These are phyloP conservation scores for Pseudoatta argentina DNA, from an alignment of 1,140 invertebrate genomes.

Conservation along the genomic window DNA sequence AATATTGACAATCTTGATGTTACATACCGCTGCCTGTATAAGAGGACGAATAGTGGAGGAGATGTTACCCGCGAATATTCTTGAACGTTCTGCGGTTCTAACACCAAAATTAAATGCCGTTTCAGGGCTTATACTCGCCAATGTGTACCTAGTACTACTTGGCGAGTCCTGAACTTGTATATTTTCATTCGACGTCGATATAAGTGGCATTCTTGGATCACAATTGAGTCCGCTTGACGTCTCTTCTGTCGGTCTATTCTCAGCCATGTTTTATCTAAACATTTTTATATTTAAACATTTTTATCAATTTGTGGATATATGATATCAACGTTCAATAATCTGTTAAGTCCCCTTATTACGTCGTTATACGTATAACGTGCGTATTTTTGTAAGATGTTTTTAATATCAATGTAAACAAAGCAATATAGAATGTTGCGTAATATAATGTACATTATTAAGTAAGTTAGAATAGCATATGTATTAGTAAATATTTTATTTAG, in stretches of 20 bases:
- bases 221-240: neutral
- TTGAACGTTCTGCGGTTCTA: slow-evolving; percentile 83
- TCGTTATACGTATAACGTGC: neutral
- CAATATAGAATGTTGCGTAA: slow-evolving; percentile 4
- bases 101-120: slow-evolving; percentile 79
- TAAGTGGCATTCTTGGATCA: slow-evolving; percentile 4
- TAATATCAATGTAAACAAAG: neutral
- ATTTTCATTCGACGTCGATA: slow-evolving; percentile 15
- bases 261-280: slow-evolving; percentile 50
- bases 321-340: neutral
- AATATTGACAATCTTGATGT: neutral
- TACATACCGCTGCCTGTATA: slow-evolving; percentile 84
- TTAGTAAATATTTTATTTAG: neutral
- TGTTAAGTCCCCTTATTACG: neutral
- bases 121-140: slow-evolving; percentile 26
- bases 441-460: neutral
- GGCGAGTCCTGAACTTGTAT: slow-evolving; percentile 10
- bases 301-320: neutral
- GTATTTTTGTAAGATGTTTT: neutral
- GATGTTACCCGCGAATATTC: slow-evolving; percentile 86
- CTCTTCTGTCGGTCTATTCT: slow-evolving; percentile 22
- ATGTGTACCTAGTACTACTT: slow-evolving; percentile 10
- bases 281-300: neutral
- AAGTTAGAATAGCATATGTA: neutral
- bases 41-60: slow-evolving; percentile 86